Base-by-base conservation (phyloP, 2,113 vertebrate genomes). In the Buteo buteo region DNA sequence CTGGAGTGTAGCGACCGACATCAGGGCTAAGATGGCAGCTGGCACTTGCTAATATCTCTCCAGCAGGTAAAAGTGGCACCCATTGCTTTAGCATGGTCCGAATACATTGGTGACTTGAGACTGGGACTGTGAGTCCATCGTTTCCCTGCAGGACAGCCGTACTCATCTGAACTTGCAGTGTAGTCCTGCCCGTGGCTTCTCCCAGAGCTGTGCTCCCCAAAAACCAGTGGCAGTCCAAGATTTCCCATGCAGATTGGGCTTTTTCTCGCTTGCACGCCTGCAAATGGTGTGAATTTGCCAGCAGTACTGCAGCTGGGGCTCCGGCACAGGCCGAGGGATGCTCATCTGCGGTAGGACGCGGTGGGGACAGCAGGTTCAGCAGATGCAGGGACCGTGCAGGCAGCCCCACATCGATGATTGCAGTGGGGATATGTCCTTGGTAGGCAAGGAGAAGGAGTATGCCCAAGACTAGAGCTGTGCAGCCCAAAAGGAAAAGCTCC, bases 311-410 rank as follows among this genome's bases (percentile, higher is more conserved):
- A 80, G 61, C 52, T 26, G n/a, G 49, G 19, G 4, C 54, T 16
- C 36, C 2, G 1, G 34, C 3, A 1, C 1, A 13, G 38, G 25
- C 19, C 4, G 2, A 16, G 15, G 21, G 25, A 7, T 16, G 44
- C 31, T 40, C 1, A 1, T 4, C 32, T 13, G 21, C 17, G 24
- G 11, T 9, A 26, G 76, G 49, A 36, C 8, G 13, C 6, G 7
- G 19, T 4, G 16, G 47, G 42, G 76, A 9, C 66, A 12, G 47
- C 0, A 21, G 15, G 25, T 20, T 13, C 31, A 44, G 59, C 28
- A 24, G 71, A 25, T 16, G 52, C 36, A 11, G 70, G 28, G 6
- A n/a, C 36, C 7, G 0, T 1, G 6, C 40, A 26, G 59, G 32
- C 72, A 80, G 59, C 77, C 66, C 59, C 36, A 0, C 10, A 1